Evolutionary conservation across 2,113 vertebrate genomes (phyloP).

Genomic region (Lathamus discolor): DNA sequence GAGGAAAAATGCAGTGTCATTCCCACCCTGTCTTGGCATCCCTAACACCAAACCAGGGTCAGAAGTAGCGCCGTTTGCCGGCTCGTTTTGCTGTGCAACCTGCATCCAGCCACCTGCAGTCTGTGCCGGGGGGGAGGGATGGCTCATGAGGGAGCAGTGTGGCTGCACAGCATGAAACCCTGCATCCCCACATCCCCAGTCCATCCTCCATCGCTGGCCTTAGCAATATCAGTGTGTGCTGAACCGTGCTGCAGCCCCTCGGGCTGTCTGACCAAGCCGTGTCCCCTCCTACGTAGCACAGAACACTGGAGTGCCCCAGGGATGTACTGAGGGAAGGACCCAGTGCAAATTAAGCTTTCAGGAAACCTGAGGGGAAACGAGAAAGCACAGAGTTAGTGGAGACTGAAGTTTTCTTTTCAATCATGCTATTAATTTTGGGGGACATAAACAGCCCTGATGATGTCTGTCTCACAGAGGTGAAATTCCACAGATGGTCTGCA

Average conservation of each 20-base stretch:
- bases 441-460: not conserved
- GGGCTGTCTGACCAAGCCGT: not conserved
- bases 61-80: not conserved
- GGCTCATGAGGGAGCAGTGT: rapidly evolving
- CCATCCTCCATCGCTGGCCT: not conserved
- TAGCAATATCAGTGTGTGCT: not conserved
- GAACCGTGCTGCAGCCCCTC: not conserved
- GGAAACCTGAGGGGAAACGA: not conserved
- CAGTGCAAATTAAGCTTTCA: not conserved
- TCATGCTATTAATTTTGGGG: not conserved
- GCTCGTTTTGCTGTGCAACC: rapidly evolving
- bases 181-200: not conserved
- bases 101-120: not conserved
- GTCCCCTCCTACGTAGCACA: rapidly evolving
- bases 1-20: not conserved
- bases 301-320: not conserved
- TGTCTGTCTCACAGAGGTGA: not conserved
- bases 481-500: not conserved
- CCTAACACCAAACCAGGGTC: not conserved
- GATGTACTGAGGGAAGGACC: rapidly evolving
- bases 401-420: not conserved
- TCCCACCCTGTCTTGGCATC: not conserved
- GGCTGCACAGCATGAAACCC: not conserved
- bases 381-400: not conserved
- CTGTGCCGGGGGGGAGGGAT: rapidly evolving